phyloP scores from a whole-genome alignment of 2,113 vertebrate species.

The Vidua macroura region DNA sequence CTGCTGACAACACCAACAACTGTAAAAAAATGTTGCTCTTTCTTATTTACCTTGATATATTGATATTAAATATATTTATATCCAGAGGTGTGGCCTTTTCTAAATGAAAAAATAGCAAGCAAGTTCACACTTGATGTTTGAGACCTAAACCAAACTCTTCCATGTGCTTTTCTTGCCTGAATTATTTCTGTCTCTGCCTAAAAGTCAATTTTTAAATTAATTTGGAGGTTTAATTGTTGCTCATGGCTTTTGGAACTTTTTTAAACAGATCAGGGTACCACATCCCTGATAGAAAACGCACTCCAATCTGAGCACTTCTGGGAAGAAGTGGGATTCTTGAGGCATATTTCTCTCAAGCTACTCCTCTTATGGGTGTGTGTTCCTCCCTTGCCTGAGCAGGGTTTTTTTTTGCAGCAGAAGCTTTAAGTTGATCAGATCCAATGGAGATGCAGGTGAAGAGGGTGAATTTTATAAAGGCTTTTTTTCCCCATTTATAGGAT shows the following conservation, averaged over 20 bases:
- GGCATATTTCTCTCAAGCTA: neutral
- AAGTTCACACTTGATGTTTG: neutral
- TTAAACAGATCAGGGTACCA: neutral
- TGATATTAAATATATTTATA: neutral
- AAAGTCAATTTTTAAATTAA: neutral
- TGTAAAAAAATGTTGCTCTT: neutral
- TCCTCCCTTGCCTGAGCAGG: neutral
- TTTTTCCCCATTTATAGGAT: neutral
- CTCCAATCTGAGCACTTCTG: neutral
- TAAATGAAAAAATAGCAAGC: neutral
- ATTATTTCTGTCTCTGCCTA: neutral
- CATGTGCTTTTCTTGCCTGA: neutral
- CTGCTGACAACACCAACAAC: neutral
- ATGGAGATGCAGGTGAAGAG: neutral
- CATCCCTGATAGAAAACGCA: neutral
- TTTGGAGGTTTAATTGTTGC: neutral
- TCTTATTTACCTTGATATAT: neutral
- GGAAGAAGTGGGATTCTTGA: neutral
- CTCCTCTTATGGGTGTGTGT: rapidly evolving
- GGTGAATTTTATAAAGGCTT: neutral
- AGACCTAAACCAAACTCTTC: neutral
- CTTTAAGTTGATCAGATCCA: neutral
- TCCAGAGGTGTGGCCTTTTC: neutral
- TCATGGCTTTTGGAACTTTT: neutral
- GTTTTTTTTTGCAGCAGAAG: rapidly evolving